A percentile compares a stretch with the other conserved stretches of the same genome.
Conservation (phyloP, 2,797 vertebrate species). For the Siniperca undulata region DNA sequence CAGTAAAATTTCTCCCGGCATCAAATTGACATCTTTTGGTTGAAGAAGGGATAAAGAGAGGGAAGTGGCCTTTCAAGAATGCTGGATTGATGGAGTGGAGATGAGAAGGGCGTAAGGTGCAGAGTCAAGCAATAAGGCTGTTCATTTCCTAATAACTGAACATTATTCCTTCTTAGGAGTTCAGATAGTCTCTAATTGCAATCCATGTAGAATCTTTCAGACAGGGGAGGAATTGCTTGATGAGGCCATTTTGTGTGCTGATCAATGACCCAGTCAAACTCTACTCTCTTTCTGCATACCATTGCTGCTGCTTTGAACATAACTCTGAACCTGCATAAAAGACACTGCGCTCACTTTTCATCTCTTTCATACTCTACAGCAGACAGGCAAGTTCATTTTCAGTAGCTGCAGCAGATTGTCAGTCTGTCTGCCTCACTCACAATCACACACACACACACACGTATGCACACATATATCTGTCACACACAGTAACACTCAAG, state of each 20-base stretch:
- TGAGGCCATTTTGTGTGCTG: conserved; percentile 86
- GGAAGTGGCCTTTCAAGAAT: conserved; percentile 69
- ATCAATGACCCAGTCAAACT: conserved; percentile 86
- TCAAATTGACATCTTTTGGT: conserved; percentile 63
- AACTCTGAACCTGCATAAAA: conserved; percentile 88
- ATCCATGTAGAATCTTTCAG: conserved; percentile 81
- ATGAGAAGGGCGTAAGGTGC: conserved; percentile 69
- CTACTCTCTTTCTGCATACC: conserved; percentile 73
- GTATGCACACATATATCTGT: conserved; percentile 67
- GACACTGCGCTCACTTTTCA: conserved; percentile 83
- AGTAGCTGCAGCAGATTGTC: conserved; percentile 79
- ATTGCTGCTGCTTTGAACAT: conserved; percentile 84
- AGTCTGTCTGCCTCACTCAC: conserved; percentile 67
- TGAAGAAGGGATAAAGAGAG: conserved; percentile 52
- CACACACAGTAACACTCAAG: conserved; percentile 81
- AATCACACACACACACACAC: conserved; percentile 39
- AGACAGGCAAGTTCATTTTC: conserved; percentile 82
- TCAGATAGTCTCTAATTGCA: conserved; percentile 83
- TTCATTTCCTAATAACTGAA: conserved; percentile 83
- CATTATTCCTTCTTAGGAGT: conserved; percentile 84
- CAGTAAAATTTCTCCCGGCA: conserved; percentile 47
- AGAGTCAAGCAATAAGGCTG: conserved; percentile 72
- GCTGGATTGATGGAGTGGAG: conserved; percentile 58
- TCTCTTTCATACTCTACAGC: conserved; percentile 82
- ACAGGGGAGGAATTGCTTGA: conserved; percentile 85